Evolutionary conservation across 2,797 vertebrate genomes (phyloP), one percentile per base, ranked within the genome.

Genomic region (Anableps anableps): DNA sequence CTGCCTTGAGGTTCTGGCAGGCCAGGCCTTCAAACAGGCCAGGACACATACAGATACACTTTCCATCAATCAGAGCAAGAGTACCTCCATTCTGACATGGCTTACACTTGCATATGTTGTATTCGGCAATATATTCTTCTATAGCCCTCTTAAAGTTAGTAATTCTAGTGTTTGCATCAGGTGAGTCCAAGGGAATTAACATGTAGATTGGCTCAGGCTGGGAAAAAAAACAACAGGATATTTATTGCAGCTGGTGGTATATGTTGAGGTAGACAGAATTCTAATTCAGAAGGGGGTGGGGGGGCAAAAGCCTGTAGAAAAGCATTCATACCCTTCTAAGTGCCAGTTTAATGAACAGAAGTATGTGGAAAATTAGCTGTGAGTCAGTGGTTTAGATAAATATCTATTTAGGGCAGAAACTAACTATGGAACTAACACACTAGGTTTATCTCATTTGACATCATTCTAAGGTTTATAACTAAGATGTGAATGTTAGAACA

Each of bases 71-170:
- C 55, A 97, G 92, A 14, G 96, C 31, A 1, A 94, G 85, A 0
- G 96, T 97, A 3, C 95, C 98, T 68, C 97, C 98, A 8, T 99
- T 98, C 5, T 94, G 93, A 80, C 97, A 99, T 0, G 96, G 96
- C n/a, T 91, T 85, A 76, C 97, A 99, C 92, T 98, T 99, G 85
- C 94, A 97, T 47, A 90, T 60, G 23, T 77, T 97, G 75, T 97
- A 97, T 88, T 99, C 97, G 0, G 93, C 90, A 26, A 97, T 47
- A 21, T 98, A 99, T 7, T 98, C 97, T 3, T 88, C 78, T 29
- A 94, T 88, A 55, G 96, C 97, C 87, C 34, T 93, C 89, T 95
- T 95, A 79, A 99, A 78, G 89, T 99, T 97, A 73, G 89, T 72
- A 79, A 94, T 95, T 92, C 95, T 97, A 76, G 41, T 3, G 51